Evolutionary conservation across 2,888 invertebrate species (phyloP).

Genomic region (Agriotes lineatus): DNA sequence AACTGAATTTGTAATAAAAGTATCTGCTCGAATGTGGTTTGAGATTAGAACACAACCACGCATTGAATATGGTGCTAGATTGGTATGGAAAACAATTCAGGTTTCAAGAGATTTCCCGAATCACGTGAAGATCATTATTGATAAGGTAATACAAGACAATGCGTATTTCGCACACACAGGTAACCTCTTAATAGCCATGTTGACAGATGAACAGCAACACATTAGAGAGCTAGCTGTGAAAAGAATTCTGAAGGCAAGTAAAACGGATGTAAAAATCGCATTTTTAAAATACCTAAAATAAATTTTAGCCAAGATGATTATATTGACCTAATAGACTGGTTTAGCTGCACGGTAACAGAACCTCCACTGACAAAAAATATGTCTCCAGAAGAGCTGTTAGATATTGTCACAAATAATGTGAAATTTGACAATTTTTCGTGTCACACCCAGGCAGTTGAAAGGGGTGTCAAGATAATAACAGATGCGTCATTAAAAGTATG

Average conservation of each 20-base stretch:
- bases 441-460: not conserved
- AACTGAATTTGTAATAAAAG: conserved; percentile 1
- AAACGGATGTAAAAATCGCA: not conserved
- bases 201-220: not conserved
- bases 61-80: not conserved
- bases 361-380: conserved; percentile 10
- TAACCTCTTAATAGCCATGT: not conserved
- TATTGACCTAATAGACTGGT: conserved; percentile 8
- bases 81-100: not conserved
- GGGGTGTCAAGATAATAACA: not conserved
- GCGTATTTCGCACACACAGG: conserved; percentile 7
- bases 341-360: not conserved
- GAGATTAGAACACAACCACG: conserved; percentile 1
- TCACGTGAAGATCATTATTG: not conserved
- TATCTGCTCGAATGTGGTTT: not conserved
- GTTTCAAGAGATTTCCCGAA: not conserved
- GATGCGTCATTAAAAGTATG: not conserved
- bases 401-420: not conserved
- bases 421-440: not conserved
- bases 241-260: conserved; percentile 10
- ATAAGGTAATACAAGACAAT: not conserved
- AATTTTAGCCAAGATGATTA: not conserved
- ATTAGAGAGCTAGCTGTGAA: not conserved
- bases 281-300: conserved; percentile 11
- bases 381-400: conserved; percentile 1